These are phyloP conservation scores for Catocala nupta DNA, from an alignment of 2,888 invertebrate species.

Conservation along the genomic window DNA sequence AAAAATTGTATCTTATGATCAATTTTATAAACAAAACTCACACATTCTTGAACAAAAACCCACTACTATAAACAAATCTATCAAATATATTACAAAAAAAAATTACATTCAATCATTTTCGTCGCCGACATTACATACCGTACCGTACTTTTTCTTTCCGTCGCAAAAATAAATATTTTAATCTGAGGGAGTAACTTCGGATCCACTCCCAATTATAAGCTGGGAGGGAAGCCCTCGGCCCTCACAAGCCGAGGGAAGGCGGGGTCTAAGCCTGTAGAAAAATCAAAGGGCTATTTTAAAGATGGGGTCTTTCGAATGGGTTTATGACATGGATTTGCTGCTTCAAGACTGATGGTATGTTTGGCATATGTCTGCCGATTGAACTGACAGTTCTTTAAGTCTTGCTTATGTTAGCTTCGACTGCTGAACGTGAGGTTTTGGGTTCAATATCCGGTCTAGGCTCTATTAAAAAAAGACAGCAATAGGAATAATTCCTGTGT, in stretches of 20 bases:
- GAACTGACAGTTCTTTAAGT: too few relatives aligned
- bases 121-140: constrained; percentile 49
- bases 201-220: constrained; percentile 69
- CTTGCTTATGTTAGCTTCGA: too few relatives aligned
- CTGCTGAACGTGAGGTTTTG: too few relatives aligned
- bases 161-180: constrained; percentile 84
- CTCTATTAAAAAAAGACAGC: too few relatives aligned
- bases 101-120: constrained; percentile 8
- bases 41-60: too few relatives aligned
- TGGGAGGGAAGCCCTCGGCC: constrained; percentile 47
- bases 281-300: constrained; percentile 35
- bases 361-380: too few relatives aligned
- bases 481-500: too few relatives aligned
- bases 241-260: constrained; percentile 46
- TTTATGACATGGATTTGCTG: not conserved
- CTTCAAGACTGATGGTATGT: too few relatives aligned
- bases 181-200: constrained; percentile 72
- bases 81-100: not conserved
- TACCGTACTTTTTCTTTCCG: constrained; percentile 74
- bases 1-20: too few relatives aligned
- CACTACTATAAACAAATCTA: too few relatives aligned
- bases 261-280: constrained; percentile 37
- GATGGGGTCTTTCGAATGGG: constrained; percentile 21
- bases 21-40: too few relatives aligned
- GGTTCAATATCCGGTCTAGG: too few relatives aligned